phyloP scores from a whole-genome alignment of 2,888 invertebrate genomes.

The Cephus runcator region DNA sequence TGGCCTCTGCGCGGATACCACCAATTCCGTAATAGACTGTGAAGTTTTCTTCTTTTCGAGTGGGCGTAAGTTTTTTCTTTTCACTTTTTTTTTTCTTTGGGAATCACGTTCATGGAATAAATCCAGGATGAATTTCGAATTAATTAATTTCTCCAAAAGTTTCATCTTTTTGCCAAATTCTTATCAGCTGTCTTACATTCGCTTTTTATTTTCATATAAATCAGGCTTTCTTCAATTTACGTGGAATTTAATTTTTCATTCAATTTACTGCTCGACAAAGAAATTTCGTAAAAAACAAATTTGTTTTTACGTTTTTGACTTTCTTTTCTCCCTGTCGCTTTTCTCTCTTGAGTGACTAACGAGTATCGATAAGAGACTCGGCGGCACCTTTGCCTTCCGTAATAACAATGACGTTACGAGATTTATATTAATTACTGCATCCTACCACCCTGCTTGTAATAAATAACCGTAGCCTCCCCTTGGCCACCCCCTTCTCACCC shows the following conservation, averaged over 20 bases:
- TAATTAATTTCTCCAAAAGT: conserved; percentile 7
- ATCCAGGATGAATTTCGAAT: neutral
- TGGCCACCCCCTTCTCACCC: neutral
- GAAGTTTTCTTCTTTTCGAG: neutral
- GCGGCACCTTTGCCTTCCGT: neutral
- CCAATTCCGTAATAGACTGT: neutral
- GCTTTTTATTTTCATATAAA: neutral
- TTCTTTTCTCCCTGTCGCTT: neutral
- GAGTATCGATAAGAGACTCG: neutral
- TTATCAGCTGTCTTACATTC: neutral
- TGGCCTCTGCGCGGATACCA: neutral
- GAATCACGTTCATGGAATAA: neutral
- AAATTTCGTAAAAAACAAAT: neutral
- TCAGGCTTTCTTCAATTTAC: too few relatives aligned
- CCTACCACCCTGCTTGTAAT: neutral
- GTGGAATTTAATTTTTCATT: too few relatives aligned
- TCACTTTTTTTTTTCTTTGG: neutral
- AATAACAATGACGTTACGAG: neutral
- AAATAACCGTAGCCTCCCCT: neutral
- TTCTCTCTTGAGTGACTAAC: neutral
- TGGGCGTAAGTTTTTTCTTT: neutral
- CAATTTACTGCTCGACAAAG: neutral
- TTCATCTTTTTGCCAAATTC: neutral
- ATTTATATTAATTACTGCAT: neutral
- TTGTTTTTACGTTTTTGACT: neutral